phyloP scores from a whole-genome alignment of 2,113 vertebrate species.

The Oreochromis tanganicae region DNA sequence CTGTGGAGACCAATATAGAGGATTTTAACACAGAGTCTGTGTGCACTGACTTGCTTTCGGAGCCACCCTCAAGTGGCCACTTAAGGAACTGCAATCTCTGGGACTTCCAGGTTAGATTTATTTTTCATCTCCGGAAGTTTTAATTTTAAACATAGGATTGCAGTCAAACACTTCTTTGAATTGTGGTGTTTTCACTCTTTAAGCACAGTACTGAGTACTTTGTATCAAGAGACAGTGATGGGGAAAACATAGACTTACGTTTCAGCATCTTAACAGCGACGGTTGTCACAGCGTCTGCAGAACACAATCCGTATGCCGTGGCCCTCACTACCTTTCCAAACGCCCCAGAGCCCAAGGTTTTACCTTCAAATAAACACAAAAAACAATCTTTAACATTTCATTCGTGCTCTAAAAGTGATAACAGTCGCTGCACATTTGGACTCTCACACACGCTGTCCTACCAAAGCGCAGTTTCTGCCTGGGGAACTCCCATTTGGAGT shows the following conservation, averaged over 20 bases:
- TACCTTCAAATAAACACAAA: constrained; percentile 72
- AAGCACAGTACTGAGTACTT: neutral
- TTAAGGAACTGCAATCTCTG: neutral
- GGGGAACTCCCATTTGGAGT: constrained; percentile 93
- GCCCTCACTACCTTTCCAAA: constrained; percentile 97
- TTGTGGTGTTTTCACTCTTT: neutral
- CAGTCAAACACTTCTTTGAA: neutral
- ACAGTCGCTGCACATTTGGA: neutral
- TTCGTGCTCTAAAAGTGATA: neutral
- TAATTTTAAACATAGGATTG: neutral
- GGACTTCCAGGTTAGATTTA: neutral
- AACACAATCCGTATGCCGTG: constrained; percentile 88
- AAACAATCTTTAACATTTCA: neutral
- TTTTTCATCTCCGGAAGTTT: neutral
- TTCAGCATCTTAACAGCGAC: constrained; percentile 99
- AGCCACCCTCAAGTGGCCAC: neutral
- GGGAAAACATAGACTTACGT: constrained; percentile 73
- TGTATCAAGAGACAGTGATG: neutral
- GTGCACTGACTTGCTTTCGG: neutral
- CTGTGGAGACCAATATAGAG: neutral
- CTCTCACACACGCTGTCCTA: constrained; percentile 44
- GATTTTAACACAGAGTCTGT: neutral
- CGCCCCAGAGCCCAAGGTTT: constrained; percentile 90
- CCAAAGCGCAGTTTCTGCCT: constrained; percentile 92
- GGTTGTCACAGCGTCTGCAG: constrained; percentile 83